Evolutionary conservation across 2,113 vertebrate genomes (phyloP).

Genomic region (Platycercus adscitus): DNA sequence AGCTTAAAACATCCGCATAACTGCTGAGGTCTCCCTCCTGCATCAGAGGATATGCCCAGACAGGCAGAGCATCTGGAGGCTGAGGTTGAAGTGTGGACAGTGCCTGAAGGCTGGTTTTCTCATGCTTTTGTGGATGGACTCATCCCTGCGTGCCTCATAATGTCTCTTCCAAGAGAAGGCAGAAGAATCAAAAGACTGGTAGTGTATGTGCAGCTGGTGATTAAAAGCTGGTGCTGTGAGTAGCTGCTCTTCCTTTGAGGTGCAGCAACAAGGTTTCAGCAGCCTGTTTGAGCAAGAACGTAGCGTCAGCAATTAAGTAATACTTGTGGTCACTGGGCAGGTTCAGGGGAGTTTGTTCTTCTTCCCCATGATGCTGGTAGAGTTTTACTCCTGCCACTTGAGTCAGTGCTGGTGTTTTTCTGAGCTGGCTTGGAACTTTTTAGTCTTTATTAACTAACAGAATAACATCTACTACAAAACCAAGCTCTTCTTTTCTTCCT

Average conservation of each 20-base stretch:
- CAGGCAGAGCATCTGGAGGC: background rate
- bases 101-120: background rate
- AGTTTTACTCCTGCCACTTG: background rate
- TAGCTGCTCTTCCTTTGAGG: background rate
- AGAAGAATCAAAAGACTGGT: background rate
- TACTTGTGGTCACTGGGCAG: background rate
- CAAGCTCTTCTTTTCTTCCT: conserved; percentile 3
- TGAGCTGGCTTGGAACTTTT: background rate
- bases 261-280: background rate
- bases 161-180: background rate
- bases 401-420: background rate
- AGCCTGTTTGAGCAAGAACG: background rate
- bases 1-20: background rate
- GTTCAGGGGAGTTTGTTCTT: background rate
- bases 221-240: background rate
- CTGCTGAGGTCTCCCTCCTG: background rate
- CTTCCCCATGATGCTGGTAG: background rate
- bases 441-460: background rate
- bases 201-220: background rate
- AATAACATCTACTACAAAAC: background rate
- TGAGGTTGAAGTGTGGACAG: background rate
- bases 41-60: background rate
- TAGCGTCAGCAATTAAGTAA: background rate
- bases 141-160: accelerated
- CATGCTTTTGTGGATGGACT: background rate